Percentiles rank a stretch among this genome's conserved stretches.
Evolutionary conservation across 2,888 invertebrate genomes (phyloP).

Genomic region (Lissocephala sabroskyi): DNA sequence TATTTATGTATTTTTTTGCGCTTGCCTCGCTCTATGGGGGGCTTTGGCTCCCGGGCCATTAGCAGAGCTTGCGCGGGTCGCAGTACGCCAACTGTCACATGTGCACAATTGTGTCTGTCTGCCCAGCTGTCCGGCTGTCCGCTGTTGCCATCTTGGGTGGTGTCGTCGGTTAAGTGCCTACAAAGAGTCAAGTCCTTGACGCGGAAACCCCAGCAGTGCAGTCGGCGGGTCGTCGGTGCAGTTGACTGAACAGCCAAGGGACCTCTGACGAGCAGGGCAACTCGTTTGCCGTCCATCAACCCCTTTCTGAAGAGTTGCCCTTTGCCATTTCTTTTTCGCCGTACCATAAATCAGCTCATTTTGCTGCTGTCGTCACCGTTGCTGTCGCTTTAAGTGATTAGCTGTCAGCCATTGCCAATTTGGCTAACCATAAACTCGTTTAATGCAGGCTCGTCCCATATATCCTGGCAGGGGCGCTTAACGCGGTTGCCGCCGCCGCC

Average conservation of each 20-base stretch:
- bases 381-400: conserved; percentile 53
- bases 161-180: conserved; percentile 56
- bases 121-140: background rate
- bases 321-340: too few species aligned
- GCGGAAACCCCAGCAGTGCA: conserved; percentile 44
- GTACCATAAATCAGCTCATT: conserved; percentile 4
- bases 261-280: too few species aligned
- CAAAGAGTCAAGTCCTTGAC: conserved; percentile 57
- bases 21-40: background rate
- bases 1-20: conserved; percentile 56
- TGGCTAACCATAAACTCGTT: conserved; percentile 20
- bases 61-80: conserved; percentile 28
- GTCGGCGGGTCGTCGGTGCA: conserved; percentile 38
- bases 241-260: conserved; percentile 23
- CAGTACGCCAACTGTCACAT: conserved; percentile 34
- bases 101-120: conserved; percentile 15
- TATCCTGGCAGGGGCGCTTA: conserved; percentile 19
- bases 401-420: conserved; percentile 19
- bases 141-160: conserved; percentile 15
- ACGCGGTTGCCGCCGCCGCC: background rate
- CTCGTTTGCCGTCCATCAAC: conserved; percentile 8
- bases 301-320: conserved; percentile 20
- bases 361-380: conserved; percentile 15
- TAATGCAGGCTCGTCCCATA: background rate
- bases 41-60: background rate